Base-by-base conservation (phyloP, 2,888 invertebrate species). In the Aromia moschata region DNA sequence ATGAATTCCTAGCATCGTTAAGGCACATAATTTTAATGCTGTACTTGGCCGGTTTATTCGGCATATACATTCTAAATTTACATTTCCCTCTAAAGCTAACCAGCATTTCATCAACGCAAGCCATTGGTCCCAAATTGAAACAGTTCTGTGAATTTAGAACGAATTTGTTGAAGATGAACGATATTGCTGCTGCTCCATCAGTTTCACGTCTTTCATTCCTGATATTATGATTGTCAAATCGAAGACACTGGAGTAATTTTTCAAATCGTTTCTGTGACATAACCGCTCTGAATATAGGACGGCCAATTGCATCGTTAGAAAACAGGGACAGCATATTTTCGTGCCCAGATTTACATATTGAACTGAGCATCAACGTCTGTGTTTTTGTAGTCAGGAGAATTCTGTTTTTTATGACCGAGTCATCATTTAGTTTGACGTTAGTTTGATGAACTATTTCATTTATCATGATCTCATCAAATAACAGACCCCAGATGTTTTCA, bases 21-120 rank as follows among this genome's bases (percentile, higher is more conserved):
- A 73, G 54, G 60, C 47, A 43, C 62, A 58, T 43, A 62, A 69
- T 62, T 68, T 76, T 72, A 11, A 74, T 61, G 4, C 71, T 69
- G 55, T 72, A 73, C 52, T 73, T 73, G 9, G 47, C 62, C 20
- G 74, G 73, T 62, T 76, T 74, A 15, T 60, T 64, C 9, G 74
- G 70, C 18, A 75, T 74, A 55, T 75, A 76, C 57, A 72, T 68
- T 14, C 63, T 43, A 58, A 72, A 72, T n/a, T 14, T 25, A 52
- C 74, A 77, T n/a, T 66, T 55, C 30, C 67, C 71, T 56, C 70
- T 61, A 47, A 74, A 72, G 41, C 16, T 18, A 7, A 25, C 16
- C 4, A 47, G 33, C 36, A 36, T 18, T 4, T 38, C 51, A 31
- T 47, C 47, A 15, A 47, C 33, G 3, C 33, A 40, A 1, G 37